Conservation (phyloP, 2,797 vertebrate species). For the Pitangus sulphuratus region DNA sequence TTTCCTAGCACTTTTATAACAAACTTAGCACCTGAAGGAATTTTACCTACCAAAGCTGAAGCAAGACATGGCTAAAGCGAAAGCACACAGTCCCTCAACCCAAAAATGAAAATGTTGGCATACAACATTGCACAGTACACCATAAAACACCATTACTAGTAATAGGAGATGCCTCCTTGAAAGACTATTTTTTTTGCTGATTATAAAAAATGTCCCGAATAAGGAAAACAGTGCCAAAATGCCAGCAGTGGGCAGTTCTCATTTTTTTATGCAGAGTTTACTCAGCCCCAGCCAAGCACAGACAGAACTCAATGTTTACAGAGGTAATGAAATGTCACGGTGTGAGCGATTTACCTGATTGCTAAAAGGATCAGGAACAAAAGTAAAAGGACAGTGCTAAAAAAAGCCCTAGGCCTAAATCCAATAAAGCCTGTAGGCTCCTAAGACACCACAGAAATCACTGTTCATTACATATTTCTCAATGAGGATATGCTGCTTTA, state of each 20-base stretch:
- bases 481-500: neutral
- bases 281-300: neutral
- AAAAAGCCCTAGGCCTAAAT: neutral
- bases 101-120: constrained; percentile 32
- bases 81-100: neutral
- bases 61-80: constrained; percentile 32
- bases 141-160: neutral
- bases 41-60: constrained; percentile 48
- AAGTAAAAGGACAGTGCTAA: neutral
- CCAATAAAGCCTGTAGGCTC: constrained; percentile 1
- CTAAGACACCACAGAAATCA: neutral
- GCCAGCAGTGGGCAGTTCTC: neutral
- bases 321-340: neutral
- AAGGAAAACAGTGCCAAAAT: neutral
- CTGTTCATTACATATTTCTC: neutral
- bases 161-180: neutral
- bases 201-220: neutral
- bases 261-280: neutral
- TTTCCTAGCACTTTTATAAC: constrained; percentile 62
- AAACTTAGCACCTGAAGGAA: constrained; percentile 61
- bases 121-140: neutral
- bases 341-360: neutral
- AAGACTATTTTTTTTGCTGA: neutral
- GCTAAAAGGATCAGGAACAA: neutral
- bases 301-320: neutral